phyloP scores from a whole-genome alignment of 2,113 vertebrate genomes.

The Nanorana parkeri region DNA sequence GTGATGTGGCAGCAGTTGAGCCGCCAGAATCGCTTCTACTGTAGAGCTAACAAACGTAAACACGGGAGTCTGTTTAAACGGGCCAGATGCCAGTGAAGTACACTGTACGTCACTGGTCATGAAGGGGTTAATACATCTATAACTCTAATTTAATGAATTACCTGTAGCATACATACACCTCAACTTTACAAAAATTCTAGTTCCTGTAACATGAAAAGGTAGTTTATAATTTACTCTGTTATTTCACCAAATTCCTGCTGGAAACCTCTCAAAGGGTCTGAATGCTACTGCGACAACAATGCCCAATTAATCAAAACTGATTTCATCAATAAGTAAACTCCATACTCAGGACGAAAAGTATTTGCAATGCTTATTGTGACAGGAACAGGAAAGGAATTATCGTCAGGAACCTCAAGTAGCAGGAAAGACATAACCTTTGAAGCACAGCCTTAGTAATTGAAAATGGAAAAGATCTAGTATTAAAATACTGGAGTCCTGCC shows the following conservation, averaged over 20 bases:
- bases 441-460: conserved; percentile 59
- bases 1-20: too few species aligned
- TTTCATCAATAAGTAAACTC: background rate
- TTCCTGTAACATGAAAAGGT: background rate
- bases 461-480: conserved; percentile 66
- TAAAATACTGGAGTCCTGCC: conserved; percentile 67
- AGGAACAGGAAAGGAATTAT: background rate
- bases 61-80: too few species aligned
- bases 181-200: background rate
- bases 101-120: too few species aligned
- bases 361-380: conserved; percentile 2
- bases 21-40: too few species aligned
- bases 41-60: too few species aligned
- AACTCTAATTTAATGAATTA: too few species aligned
- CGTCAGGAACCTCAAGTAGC: conserved; percentile 12
- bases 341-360: background rate
- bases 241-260: background rate
- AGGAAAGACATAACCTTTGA: conserved; percentile 42
- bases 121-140: too few species aligned
- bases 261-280: background rate
- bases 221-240: background rate
- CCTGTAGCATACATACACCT: too few species aligned
- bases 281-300: background rate
- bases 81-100: too few species aligned
- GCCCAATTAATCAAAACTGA: background rate